Conservation (phyloP, 2,113 vertebrate genomes). For the Pedetes capensis region DNA sequence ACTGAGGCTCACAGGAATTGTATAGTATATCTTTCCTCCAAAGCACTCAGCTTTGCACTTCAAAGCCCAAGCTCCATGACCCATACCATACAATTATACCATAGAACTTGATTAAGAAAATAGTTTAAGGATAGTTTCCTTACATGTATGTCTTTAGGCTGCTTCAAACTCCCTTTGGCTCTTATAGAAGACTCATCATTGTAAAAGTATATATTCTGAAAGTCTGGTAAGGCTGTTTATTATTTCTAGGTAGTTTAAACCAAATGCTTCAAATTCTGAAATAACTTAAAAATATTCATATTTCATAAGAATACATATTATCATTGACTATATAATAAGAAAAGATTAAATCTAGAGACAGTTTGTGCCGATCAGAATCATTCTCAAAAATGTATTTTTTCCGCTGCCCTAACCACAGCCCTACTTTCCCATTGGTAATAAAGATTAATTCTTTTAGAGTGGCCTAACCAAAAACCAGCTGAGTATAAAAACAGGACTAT, state of each 20-base stretch:
- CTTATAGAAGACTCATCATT: neutral
- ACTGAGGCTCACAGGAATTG: neutral
- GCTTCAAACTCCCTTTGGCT: neutral
- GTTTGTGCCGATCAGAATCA: neutral
- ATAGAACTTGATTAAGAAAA: neutral
- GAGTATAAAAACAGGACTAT: neutral
- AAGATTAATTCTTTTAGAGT: neutral
- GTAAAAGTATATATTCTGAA: neutral
- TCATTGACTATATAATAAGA: neutral
- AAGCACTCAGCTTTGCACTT: neutral
- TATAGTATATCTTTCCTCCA: neutral
- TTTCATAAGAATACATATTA: neutral
- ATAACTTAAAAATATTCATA: conserved; percentile 14
- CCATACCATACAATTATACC: no score
- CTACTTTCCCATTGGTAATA: neutral
- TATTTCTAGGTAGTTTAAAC: neutral
- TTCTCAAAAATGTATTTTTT: neutral
- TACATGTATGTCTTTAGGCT: neutral
- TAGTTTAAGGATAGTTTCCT: neutral
- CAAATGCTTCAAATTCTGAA: neutral
- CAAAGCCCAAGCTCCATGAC: neutral
- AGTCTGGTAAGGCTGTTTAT: neutral
- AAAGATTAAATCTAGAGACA: neutral
- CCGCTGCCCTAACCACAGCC: neutral
- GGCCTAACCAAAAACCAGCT: neutral